phyloP scores from a whole-genome alignment of 2,113 vertebrate species.

The Oryzias woworae region DNA sequence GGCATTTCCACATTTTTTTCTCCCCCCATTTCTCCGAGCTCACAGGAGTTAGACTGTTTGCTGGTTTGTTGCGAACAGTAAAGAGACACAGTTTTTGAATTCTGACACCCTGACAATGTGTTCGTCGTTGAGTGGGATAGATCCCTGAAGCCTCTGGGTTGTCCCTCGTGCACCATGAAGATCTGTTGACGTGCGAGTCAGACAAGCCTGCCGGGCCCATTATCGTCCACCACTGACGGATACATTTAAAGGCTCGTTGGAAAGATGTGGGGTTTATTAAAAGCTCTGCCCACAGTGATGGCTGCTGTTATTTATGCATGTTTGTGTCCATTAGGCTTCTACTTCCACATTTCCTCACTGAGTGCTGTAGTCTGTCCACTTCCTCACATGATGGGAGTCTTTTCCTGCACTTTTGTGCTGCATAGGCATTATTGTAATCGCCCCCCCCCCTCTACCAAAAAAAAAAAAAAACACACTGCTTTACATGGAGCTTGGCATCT shows the following conservation, averaged over 20 bases:
- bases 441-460: conserved; percentile 29
- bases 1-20: conserved; percentile 53
- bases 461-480: conserved; percentile 77
- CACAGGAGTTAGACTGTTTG: conserved; percentile 28
- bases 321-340: conserved; percentile 98
- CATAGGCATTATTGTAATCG: conserved; percentile 92
- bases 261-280: conserved; percentile 74
- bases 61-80: conserved; percentile 53
- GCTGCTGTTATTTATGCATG: conserved; percentile 89
- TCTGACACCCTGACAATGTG: conserved; percentile 59
- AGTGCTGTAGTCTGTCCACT: conserved; percentile 79
- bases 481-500: conserved; percentile 91
- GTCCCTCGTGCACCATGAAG: conserved; percentile 45
- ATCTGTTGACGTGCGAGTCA: conserved; percentile 70
- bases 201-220: conserved; percentile 70
- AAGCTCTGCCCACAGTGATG: conserved; percentile 73
- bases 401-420: conserved; percentile 78
- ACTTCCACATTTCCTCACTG: conserved; percentile 87
- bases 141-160: conserved; percentile 54
- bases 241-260: conserved; percentile 63
- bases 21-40: conserved; percentile 33
- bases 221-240: conserved; percentile 68
- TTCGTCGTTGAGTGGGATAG: conserved; percentile 63
- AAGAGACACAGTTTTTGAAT: conserved; percentile 49
- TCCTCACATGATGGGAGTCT: conserved; percentile 72